Base-by-base conservation (phyloP, 2,113 vertebrate species). In the Cyrtonyx montezumae region DNA sequence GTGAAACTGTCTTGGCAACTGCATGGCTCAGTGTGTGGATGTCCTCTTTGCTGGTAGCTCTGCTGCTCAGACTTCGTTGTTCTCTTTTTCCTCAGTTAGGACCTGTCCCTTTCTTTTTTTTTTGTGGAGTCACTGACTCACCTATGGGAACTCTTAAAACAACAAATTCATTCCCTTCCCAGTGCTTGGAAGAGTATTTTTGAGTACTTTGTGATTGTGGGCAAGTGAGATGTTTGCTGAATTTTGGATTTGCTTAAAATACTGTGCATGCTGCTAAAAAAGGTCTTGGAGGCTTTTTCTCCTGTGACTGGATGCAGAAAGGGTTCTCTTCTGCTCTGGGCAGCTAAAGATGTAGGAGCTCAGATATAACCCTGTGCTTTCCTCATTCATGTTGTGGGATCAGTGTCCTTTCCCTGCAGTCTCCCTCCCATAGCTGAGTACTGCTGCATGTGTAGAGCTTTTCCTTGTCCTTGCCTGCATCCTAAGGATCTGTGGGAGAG, bases 51-150 rank as follows among this genome's bases (percentile, higher is more conserved):
- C 67, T 46, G 73, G 82, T 32, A 79, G 2, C 32, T 87, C 26
- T 34, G 55, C 78, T 75, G 48, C 55, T 77, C 82, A 51, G 63
- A 74, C 56, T 45, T 51, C 3, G 43, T 32, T 83, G 40, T 93
- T 80, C 46, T 90, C 11, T 88, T 90, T 76, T 73, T 90, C 37
- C 61, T 86, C 88, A 80, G 65, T 73, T 42, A 63, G 65, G 30
- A 80, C 51, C 68, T 80, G 18, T 74, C 56, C 56, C 43, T 95
- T 95, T 91, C 13, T 51, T 83, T 88, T 94, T 90, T 91, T 93
- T 37, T 93, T 40, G 68, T 91, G 37, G 66, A 85, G 84, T 95
- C 90, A 93, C 71, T 93, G 79, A 67, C 63, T 92, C 67, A 79
- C 56, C 65, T 78, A 14, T 86, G 73, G 85, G 69, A 91, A 74